A percentile compares a stretch with the other conserved stretches of the same genome.
Evolutionary conservation across 2,113 vertebrate genomes (phyloP).

Genomic region (Loxodonta africana): DNA sequence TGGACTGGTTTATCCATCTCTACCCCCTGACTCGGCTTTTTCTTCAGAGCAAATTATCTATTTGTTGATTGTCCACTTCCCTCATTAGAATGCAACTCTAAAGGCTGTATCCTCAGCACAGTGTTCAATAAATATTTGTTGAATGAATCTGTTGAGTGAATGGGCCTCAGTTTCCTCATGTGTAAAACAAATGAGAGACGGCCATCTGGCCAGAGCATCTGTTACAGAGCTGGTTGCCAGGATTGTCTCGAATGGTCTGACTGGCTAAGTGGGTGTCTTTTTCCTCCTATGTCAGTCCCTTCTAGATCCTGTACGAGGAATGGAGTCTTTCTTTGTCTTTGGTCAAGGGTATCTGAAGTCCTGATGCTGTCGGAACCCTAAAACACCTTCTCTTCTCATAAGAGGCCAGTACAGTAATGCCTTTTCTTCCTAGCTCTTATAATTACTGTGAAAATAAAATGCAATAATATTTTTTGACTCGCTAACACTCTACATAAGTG

Average conservation of each 20-base stretch:
- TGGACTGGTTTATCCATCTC: background rate
- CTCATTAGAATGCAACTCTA: constrained; percentile 63
- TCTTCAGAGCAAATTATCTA: constrained; percentile 9
- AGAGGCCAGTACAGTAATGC: background rate
- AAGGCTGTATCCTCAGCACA: constrained; percentile 39
- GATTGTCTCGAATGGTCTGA: constrained; percentile 63
- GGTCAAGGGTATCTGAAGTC: constrained; percentile 25
- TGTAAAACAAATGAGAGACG: constrained; percentile 75
- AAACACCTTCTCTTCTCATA: constrained; percentile 46
- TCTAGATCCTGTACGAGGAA: constrained; percentile 5
- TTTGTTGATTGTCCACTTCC: constrained; percentile 35
- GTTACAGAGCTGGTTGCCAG: constrained; percentile 78
- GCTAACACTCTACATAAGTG: constrained; percentile 8
- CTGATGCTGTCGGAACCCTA: background rate
- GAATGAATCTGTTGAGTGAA: constrained; percentile 67
- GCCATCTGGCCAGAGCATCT: constrained; percentile 82
- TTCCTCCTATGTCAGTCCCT: constrained; percentile 55
- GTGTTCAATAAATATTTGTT: constrained; percentile 75
- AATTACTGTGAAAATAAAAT: constrained; percentile 57
- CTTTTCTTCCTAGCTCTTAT: constrained; percentile 43
- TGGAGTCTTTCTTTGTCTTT: constrained; percentile 22
- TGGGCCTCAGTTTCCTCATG: constrained; percentile 82
- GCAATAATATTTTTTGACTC: background rate
- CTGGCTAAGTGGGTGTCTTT: constrained; percentile 68
- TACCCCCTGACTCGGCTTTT: background rate